These are phyloP conservation scores for Dascillus cervinus DNA, from an alignment of 2,888 invertebrate species.

Conservation along the genomic window DNA sequence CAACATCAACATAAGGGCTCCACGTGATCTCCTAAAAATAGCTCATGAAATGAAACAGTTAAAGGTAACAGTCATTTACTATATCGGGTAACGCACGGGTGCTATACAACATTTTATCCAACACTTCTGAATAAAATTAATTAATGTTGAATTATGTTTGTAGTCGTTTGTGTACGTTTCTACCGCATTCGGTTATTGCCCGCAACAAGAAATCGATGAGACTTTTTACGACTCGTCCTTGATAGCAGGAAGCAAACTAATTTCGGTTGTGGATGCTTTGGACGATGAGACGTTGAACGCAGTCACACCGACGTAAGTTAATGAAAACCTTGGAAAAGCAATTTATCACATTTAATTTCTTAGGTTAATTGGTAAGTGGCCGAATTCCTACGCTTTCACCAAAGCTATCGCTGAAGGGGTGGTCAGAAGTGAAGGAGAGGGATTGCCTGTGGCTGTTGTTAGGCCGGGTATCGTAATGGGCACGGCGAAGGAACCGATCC, in stretches of 20 bases:
- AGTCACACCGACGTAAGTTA: constrained; percentile 31
- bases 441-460: constrained; percentile 57
- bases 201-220: constrained; percentile 47
- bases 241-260: constrained; percentile 38
- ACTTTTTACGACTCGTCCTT: constrained; percentile 45
- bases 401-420: constrained; percentile 63
- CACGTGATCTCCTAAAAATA: constrained; percentile 54
- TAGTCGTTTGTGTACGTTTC: constrained; percentile 59
- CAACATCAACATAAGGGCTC: constrained; percentile 61
- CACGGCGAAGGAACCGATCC: constrained; percentile 63
- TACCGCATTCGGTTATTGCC: constrained; percentile 59
- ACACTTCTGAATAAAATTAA: too few relatives aligned
- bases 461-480: constrained; percentile 59
- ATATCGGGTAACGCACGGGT: too few relatives aligned
- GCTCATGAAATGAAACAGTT: constrained; percentile 58
- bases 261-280: constrained; percentile 40
- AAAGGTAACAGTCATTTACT: too few relatives aligned
- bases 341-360: constrained; percentile 27
- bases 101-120: too few relatives aligned
- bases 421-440: constrained; percentile 45
- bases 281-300: constrained; percentile 35
- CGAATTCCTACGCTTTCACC: constrained; percentile 67
- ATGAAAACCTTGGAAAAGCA: constrained; percentile 13
- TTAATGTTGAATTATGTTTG: too few relatives aligned
- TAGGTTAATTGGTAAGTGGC: constrained; percentile 48